Conservation (phyloP, 2,113 vertebrate genomes). For the Ifrita kowaldi region DNA sequence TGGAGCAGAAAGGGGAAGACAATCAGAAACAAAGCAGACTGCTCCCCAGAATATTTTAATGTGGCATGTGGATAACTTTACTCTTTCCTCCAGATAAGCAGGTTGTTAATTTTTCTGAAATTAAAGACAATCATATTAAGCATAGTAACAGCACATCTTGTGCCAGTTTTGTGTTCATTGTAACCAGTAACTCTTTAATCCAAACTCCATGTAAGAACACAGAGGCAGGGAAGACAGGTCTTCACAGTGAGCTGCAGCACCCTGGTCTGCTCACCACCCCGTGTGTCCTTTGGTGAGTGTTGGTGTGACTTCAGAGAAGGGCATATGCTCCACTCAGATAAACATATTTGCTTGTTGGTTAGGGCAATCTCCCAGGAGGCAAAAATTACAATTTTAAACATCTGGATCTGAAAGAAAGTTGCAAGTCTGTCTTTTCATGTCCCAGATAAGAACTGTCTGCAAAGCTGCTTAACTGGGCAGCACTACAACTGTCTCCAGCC, state of each 20-base stretch:
- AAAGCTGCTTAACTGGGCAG: not conserved
- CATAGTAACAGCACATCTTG: not conserved
- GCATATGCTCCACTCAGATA: not conserved
- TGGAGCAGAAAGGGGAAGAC: not conserved
- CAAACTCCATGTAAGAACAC: not conserved
- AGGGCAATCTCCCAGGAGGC: not conserved
- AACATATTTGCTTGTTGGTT: not conserved
- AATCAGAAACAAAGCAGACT: not conserved
- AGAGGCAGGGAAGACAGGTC: not conserved
- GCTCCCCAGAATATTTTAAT: not conserved
- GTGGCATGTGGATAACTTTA: not conserved
- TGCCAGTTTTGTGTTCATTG: not conserved
- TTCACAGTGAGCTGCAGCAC: not conserved
- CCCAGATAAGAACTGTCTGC: not conserved
- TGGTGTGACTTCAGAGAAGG: not conserved
- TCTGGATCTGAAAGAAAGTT: not conserved
- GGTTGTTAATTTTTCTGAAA: not conserved
- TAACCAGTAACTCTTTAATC: not conserved
- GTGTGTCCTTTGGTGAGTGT: accelerated
- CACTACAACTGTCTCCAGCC: not conserved
- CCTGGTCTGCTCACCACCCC: not conserved
- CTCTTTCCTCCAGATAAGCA: not conserved
- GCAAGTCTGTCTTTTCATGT: not conserved
- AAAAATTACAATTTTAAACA: not conserved
- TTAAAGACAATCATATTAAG: not conserved